Evolutionary conservation across 2,113 vertebrate genomes (phyloP).

Genomic region (Barnardius zonarius): DNA sequence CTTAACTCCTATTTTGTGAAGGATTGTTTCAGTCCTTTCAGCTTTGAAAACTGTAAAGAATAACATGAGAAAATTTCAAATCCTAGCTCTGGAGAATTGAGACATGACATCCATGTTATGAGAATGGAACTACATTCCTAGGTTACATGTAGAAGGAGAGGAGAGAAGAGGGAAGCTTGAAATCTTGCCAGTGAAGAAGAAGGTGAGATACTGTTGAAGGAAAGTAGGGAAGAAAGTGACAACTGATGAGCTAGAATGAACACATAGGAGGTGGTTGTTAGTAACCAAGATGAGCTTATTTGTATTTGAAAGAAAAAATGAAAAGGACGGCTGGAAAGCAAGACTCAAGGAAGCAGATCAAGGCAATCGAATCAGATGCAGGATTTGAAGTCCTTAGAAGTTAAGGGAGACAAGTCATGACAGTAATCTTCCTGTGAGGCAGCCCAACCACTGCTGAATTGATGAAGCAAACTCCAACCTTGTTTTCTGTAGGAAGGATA

Average conservation of each 20-base stretch:
- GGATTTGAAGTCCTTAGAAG: neutral
- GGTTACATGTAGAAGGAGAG: neutral
- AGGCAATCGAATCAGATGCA: neutral
- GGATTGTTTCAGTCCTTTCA: neutral
- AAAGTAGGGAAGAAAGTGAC: neutral
- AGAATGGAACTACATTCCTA: neutral
- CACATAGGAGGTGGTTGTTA: neutral
- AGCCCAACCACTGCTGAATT: neutral
- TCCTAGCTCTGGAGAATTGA: neutral
- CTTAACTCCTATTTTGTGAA: neutral
- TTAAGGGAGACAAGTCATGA: neutral
- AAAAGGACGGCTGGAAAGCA: neutral
- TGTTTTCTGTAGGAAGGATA: neutral
- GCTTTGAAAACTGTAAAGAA: constrained; percentile 1
- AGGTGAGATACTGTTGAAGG: neutral
- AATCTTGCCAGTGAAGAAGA: neutral
- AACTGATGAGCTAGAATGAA: neutral
- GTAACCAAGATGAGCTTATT: neutral
- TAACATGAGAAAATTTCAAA: neutral
- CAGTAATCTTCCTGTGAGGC: neutral
- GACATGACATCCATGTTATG: fast-evolving
- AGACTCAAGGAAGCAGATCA: neutral
- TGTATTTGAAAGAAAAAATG: neutral
- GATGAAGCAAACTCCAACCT: neutral
- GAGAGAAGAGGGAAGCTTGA: neutral